Percentiles rank a stretch among this genome's conserved stretches.
phyloP scores from a whole-genome alignment of 2,888 invertebrate genomes.

The Dicranocentrus wangi region DNA sequence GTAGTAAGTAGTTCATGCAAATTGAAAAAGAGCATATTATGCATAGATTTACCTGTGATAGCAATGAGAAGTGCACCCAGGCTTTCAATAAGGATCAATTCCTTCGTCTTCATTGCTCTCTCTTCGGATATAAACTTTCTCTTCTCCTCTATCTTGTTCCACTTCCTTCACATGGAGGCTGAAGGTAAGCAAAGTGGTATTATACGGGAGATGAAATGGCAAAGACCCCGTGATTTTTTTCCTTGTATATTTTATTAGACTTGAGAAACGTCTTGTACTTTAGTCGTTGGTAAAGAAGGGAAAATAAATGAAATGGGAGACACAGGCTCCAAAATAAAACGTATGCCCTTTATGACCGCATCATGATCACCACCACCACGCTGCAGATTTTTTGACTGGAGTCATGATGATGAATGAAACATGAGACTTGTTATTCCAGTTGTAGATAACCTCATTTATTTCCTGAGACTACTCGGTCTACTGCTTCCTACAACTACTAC shows the following conservation, averaged over 20 bases:
- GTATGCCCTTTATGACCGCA: slow-evolving; percentile 41
- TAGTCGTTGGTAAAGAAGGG: slow-evolving; percentile 1
- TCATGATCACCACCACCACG: slow-evolving; percentile 37
- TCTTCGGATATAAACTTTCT: background rate
- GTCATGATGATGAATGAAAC: slow-evolving; percentile 47
- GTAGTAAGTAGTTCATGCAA: slow-evolving; percentile 9
- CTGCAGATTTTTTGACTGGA: slow-evolving; percentile 37
- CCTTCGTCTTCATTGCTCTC: slow-evolving; percentile 54
- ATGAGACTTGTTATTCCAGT: slow-evolving; percentile 38
- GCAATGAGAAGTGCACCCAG: slow-evolving; percentile 55
- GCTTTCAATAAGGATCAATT: slow-evolving; percentile 56
- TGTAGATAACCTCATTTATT: slow-evolving; percentile 46
- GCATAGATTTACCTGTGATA: slow-evolving; percentile 47
- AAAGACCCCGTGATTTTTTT: slow-evolving; percentile 20
- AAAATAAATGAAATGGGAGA: slow-evolving; percentile 37
- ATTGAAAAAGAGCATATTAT: slow-evolving; percentile 14
- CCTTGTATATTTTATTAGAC: slow-evolving; percentile 10
- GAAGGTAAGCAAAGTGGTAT: background rate
- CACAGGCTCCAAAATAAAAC: slow-evolving; percentile 16
- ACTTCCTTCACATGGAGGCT: slow-evolving; percentile 23
- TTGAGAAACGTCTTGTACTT: slow-evolving; percentile 15
- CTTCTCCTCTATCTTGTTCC: slow-evolving; percentile 12
- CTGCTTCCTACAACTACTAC: slow-evolving; percentile 40
- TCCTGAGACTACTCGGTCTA: slow-evolving; percentile 11
- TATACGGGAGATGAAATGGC: background rate